A percentile compares a stretch with the other conserved stretches of the same genome.
Evolutionary conservation across 37 sponge, comb jelly and placozoan species (phyloP).

Genomic region (Geodia barretti): DNA sequence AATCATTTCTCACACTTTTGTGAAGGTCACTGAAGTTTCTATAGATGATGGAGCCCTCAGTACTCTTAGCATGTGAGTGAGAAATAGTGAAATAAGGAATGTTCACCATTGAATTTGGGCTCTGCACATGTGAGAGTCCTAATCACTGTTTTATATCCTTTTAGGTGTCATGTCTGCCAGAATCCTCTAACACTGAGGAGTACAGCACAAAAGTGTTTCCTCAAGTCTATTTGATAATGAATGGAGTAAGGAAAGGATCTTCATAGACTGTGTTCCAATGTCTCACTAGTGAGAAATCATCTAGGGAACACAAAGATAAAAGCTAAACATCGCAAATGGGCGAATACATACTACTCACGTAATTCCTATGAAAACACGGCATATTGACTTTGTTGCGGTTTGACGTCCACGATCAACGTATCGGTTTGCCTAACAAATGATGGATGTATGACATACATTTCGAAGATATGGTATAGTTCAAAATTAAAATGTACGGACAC

Average conservation of each 20-base stretch:
- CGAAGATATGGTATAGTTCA: no score
- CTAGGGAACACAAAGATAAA: no score
- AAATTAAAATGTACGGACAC: no score
- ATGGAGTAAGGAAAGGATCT: slow-evolving; percentile 75
- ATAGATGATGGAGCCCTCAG: no score
- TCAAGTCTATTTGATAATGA: slow-evolving; percentile 70
- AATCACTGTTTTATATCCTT: slow-evolving; percentile 13
- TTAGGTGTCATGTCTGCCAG: neutral
- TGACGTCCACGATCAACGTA: slow-evolving; percentile 82
- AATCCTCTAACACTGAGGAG: slow-evolving; percentile 25
- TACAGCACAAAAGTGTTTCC: slow-evolving; percentile 66
- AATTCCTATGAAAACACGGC: slow-evolving; percentile 69
- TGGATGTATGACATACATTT: slow-evolving; percentile 47
- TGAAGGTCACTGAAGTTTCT: no score
- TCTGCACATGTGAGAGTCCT: neutral
- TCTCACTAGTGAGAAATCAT: slow-evolving; percentile 44
- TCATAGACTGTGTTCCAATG: slow-evolving; percentile 53
- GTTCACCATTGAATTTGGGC: neutral
- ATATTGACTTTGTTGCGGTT: slow-evolving; percentile 72
- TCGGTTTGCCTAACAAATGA: slow-evolving; percentile 23
- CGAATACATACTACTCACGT: slow-evolving; percentile 52
- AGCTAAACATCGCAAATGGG: neutral
- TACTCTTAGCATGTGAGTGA: no score
- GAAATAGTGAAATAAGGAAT: no score
- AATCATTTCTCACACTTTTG: no score